phyloP scores from a whole-genome alignment of 2,888 invertebrate genomes.

The Malthinus seriepunctatus region DNA sequence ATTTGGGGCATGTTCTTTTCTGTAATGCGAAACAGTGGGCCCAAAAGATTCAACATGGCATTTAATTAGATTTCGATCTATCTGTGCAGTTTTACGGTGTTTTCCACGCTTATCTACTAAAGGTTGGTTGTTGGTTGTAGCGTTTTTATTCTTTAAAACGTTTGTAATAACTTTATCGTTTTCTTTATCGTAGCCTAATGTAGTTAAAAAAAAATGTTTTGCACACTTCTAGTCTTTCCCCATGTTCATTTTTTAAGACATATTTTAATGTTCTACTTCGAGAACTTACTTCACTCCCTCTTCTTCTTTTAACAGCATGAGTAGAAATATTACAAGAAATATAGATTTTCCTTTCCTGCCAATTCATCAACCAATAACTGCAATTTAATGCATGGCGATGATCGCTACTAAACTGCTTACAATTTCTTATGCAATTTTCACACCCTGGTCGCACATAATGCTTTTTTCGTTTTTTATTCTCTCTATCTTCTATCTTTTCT shows the following conservation, averaged over 20 bases:
- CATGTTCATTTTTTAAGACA: neutral
- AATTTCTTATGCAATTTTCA: neutral
- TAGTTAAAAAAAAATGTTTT: neutral
- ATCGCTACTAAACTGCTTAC: neutral
- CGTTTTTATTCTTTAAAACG: neutral
- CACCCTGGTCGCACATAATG: neutral
- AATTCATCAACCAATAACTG: constrained; percentile 13
- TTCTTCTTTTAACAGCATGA: constrained; percentile 10
- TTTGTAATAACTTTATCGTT: constrained; percentile 4
- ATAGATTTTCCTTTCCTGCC: constrained; percentile 14
- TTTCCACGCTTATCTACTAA: neutral
- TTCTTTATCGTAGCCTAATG: constrained; percentile 1
- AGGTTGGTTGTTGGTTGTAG: neutral
- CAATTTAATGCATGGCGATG: constrained; percentile 4
- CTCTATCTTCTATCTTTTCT: too few species aligned
- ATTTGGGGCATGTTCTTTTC: neutral
- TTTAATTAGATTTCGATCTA: neutral
- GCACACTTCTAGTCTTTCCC: neutral
- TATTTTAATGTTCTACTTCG: constrained; percentile 3
- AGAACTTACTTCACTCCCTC: constrained; percentile 1
- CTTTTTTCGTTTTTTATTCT: neutral
- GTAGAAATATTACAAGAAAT: constrained; percentile 7
- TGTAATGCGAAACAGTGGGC: neutral
- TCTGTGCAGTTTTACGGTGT: neutral
- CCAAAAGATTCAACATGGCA: neutral